Percentiles rank a stretch among this genome's conserved stretches.
phyloP scores from a whole-genome alignment of 1,140 invertebrate species.

The Eurosta solidaginis region DNA sequence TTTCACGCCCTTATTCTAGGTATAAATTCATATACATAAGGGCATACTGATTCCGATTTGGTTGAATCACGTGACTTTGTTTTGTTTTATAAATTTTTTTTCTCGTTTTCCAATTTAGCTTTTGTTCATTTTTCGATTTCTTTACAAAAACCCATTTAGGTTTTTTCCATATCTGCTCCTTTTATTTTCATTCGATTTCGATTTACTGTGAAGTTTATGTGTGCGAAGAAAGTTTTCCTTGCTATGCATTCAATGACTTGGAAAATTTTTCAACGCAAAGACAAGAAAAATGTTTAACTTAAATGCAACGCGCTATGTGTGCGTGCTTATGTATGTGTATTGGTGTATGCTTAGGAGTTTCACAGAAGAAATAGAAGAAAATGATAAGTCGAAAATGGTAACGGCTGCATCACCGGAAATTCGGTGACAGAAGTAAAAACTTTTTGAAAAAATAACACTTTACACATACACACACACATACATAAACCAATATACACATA shows the following conservation, averaged over 20 bases:
- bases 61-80: neutral
- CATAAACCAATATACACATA: too few relatives aligned
- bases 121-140: slow-evolving; percentile 2
- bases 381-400: neutral
- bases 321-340: neutral
- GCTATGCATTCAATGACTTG: neutral
- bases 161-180: neutral
- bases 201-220: neutral
- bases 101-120: neutral
- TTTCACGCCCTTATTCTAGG: too few relatives aligned
- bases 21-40: neutral
- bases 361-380: too few relatives aligned
- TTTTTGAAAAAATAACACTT: neutral
- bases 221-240: neutral
- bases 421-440: slow-evolving; percentile 21
- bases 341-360: too few relatives aligned
- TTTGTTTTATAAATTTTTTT: neutral
- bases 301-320: neutral
- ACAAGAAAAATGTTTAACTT: slow-evolving; percentile 19
- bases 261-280: slow-evolving; percentile 26
- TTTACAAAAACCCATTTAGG: slow-evolving; percentile 5
- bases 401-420: slow-evolving; percentile 19
- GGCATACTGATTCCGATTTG: neutral
- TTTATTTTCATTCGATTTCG: neutral
- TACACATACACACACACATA: too few relatives aligned